These are phyloP conservation scores for Cheilosia impressa DNA, from an alignment of 2,888 invertebrate genomes.

Conservation along the genomic window DNA sequence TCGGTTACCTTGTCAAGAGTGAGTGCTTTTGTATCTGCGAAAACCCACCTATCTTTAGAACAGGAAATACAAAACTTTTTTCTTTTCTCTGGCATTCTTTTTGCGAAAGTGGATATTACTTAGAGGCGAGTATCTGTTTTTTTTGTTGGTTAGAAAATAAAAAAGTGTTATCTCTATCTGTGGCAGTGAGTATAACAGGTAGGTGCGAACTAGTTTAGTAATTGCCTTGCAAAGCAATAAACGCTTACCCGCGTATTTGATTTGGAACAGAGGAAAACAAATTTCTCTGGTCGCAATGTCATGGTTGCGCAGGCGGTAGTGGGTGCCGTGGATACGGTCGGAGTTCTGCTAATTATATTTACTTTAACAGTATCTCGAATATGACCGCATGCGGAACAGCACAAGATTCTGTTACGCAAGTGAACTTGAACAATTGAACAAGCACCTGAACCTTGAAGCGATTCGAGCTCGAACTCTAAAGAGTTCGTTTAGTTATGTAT, in stretches of 20 bases:
- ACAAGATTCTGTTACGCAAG: slow-evolving; percentile 1
- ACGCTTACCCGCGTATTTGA: too few species aligned
- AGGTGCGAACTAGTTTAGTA: slow-evolving; percentile 1
- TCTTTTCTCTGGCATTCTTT: slow-evolving; percentile 1
- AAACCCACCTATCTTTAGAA: slow-evolving; percentile 6
- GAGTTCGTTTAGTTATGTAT: neutral
- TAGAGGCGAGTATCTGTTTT: neutral
- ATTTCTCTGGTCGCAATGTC: too few species aligned
- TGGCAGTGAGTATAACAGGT: too few species aligned
- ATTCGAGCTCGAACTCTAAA: neutral
- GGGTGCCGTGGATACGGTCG: too few species aligned
- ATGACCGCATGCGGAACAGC: neutral
- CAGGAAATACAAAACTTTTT: slow-evolving; percentile 25
- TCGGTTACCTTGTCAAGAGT: slow-evolving; percentile 23
- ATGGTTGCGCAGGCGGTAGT: too few species aligned
- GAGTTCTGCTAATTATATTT: too few species aligned
- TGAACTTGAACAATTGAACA: slow-evolving; percentile 14
- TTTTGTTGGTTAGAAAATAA: neutral
- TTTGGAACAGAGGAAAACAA: too few species aligned
- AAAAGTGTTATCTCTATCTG: too few species aligned
- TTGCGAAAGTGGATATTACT: slow-evolving; percentile 18
- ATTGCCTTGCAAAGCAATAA: neutral
- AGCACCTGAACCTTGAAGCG: neutral
- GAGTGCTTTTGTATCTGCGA: slow-evolving; percentile 8
- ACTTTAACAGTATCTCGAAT: too few species aligned